A percentile compares a stretch with the other conserved stretches of the same genome.
Evolutionary conservation across 2,113 vertebrate species (phyloP).

Genomic region (Ahaetulla prasina): DNA sequence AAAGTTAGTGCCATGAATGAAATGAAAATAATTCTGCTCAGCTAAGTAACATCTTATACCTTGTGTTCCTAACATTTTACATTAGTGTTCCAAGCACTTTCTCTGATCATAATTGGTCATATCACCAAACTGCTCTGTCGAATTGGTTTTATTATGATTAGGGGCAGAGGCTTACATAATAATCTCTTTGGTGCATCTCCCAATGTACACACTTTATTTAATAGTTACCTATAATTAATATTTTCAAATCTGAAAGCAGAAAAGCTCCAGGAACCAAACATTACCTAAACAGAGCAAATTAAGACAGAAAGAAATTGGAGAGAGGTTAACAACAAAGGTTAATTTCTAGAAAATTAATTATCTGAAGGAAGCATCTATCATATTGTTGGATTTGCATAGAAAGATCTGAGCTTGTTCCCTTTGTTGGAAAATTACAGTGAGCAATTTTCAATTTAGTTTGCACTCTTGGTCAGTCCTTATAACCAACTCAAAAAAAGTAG

Average conservation of each 20-base stretch:
- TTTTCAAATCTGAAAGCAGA: slow-evolving; percentile 50
- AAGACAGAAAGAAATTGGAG: not conserved
- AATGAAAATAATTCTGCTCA: slow-evolving; percentile 26
- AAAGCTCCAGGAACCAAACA: slow-evolving; percentile 20
- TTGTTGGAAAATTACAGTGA: not conserved
- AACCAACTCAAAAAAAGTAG: not conserved
- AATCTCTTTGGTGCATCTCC: slow-evolving; percentile 39
- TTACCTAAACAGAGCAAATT: slow-evolving; percentile 5
- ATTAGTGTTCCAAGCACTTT: slow-evolving; percentile 21
- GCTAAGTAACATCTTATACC: slow-evolving; percentile 21
- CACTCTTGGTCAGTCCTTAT: not conserved
- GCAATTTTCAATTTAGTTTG: not conserved
- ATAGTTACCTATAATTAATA: slow-evolving; percentile 48
- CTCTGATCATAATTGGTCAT: slow-evolving; percentile 26
- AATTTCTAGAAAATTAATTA: not conserved
- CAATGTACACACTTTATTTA: slow-evolving; percentile 61
- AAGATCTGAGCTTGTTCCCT: not conserved
- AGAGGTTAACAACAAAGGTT: slow-evolving; percentile 29
- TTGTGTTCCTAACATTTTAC: slow-evolving; percentile 6
- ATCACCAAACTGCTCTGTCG: slow-evolving; percentile 28
- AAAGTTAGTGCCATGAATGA: slow-evolving; percentile 6
- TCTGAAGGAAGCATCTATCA: not conserved
- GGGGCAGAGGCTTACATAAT: slow-evolving; percentile 37
- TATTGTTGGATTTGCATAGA: slow-evolving; percentile 5
- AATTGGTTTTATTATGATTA: slow-evolving; percentile 30